Base-by-base conservation (phyloP, 2,888 invertebrate species). In the Aphodius sticticus region DNA sequence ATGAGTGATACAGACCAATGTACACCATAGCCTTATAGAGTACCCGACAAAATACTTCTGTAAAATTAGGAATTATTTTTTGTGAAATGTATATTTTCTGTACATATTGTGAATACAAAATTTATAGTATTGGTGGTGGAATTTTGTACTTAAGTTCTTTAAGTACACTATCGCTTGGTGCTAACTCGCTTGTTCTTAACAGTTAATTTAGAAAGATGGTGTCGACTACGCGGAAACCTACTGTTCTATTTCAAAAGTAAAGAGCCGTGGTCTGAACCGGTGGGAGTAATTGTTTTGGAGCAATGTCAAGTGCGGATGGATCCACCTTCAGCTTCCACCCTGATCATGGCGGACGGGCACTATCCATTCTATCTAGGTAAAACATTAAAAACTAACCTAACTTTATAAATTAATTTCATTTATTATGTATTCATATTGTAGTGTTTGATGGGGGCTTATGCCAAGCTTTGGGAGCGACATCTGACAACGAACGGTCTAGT, bases 171-270 rank as follows among this genome's bases (percentile, higher is more conserved):
- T 53, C 53, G 53, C 53, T 53, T 53, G 12, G 12, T 7, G 7
- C 12, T 53, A 53, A 53, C 37, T 4, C 37, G 35, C 74, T 69
- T 76, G 12, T 77, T 84, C 83, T 74, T 83, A 90, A 76, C 90
- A 96, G 96, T 94, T 84, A 95, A 92, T 87, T 91, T 93, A 85
- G 95, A 96, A 88, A 91, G 96, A 87, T 97, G 97, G 96, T 98
- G 97, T 89, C 93, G 97, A 82, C 92, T 99, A 69, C 92, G 96
- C 84, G 98, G 98, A 81, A 99, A 98, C 90, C 91, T 98, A 15
- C 90, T 99, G 80, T 98, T 98, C 90, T 98, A 97, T 89, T 94
- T 97, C 87, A 97, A 97, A 89, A 95, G 95, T 75, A 93, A 95
- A 84, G 96, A 97, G 88, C 95, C 95, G 85, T 96, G 95, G 93